Evolutionary conservation across 2,888 invertebrate genomes (phyloP).

Genomic region (Pantelozetes paolii): DNA sequence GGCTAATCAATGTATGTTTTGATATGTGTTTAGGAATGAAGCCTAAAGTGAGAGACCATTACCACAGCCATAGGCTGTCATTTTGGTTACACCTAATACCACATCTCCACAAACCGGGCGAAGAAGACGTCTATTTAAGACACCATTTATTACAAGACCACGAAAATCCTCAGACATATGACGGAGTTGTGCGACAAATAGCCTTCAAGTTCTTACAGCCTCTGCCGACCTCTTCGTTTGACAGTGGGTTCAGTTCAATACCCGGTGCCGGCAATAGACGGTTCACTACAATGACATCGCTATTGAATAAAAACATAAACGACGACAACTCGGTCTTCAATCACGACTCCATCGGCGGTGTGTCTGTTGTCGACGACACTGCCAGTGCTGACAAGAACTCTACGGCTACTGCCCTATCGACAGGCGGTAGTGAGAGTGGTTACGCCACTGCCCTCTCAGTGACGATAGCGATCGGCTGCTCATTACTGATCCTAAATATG

Average conservation of each 20-base stretch:
- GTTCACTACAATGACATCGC: not conserved
- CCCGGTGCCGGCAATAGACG: not conserved
- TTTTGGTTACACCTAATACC: slow-evolving; percentile 94
- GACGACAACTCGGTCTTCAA: slow-evolving; percentile 10
- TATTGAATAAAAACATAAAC: not conserved
- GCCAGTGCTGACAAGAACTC: not conserved
- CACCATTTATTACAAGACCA: slow-evolving; percentile 79
- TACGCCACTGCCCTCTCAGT: slow-evolving; percentile 83
- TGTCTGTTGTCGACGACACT: not conserved
- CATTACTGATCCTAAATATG: slow-evolving; percentile 81
- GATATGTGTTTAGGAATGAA: slow-evolving; percentile 68
- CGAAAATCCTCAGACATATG: slow-evolving; percentile 80
- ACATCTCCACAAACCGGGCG: slow-evolving; percentile 63
- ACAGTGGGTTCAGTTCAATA: not conserved
- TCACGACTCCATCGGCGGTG: not conserved
- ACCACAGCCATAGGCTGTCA: slow-evolving; percentile 87
- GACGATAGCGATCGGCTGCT: slow-evolving; percentile 85
- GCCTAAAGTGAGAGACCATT: slow-evolving; percentile 85
- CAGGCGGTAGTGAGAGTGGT: slow-evolving; percentile 50
- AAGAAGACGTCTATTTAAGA: slow-evolving; percentile 69
- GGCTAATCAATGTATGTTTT: too few relatives aligned
- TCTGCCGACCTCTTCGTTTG: not conserved
- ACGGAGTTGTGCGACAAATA: slow-evolving; percentile 66
- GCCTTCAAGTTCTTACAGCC: slow-evolving; percentile 42
- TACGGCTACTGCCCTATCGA: not conserved